phyloP scores from a whole-genome alignment of 2,888 invertebrate species.

The Pristionchus fissidentatus region DNA sequence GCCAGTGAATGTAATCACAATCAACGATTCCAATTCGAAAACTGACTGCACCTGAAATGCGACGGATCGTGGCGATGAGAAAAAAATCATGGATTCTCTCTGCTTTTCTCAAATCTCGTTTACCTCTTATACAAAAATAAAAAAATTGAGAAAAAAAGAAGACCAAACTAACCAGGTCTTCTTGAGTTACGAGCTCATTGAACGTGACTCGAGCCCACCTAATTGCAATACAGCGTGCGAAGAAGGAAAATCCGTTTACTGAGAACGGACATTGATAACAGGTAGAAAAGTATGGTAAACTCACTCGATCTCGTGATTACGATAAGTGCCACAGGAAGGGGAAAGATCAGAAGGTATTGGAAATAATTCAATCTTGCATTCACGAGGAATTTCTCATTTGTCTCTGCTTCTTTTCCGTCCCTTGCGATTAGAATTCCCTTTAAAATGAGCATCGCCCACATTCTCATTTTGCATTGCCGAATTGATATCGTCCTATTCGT shows the following conservation, averaged over 20 bases:
- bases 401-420: not conserved
- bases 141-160: not conserved
- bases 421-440: not conserved
- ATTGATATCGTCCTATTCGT: too few species aligned
- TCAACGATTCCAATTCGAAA: not conserved
- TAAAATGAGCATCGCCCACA: too few species aligned
- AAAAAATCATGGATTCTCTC: not conserved
- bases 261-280: not conserved
- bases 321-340: not conserved
- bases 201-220: too few species aligned
- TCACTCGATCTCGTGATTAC: not conserved
- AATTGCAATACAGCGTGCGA: not conserved
- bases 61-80: too few species aligned
- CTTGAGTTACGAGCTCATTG: not conserved
- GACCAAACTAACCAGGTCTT: not conserved
- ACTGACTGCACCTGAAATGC: too few species aligned
- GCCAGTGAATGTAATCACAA: not conserved
- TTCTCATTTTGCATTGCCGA: too few species aligned
- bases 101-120: not conserved
- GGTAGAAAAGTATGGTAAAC: not conserved
- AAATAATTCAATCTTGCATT: not conserved
- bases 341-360: not conserved
- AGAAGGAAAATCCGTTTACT: not conserved
- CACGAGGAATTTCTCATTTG: constrained; percentile 3
- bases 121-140: not conserved